phyloP scores from a whole-genome alignment of 2,888 invertebrate genomes.

The Epinotia nisella region DNA sequence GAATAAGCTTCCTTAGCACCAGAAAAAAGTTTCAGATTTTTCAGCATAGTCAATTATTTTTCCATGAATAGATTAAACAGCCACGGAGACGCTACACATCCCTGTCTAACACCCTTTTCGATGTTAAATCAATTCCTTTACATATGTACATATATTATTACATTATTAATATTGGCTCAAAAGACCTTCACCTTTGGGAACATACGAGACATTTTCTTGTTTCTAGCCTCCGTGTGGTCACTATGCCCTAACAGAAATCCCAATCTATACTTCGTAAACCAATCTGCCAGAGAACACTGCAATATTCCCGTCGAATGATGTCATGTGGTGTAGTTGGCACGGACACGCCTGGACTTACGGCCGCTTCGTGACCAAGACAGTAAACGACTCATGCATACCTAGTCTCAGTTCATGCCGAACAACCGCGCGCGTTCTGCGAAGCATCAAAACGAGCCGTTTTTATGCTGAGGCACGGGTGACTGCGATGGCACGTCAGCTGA shows the following conservation, averaged over 20 bases:
- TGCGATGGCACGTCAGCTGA: constrained; percentile 44
- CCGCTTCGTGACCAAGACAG: constrained; percentile 67
- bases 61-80: too few species aligned
- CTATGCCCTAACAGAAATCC: neutral
- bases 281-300: constrained; percentile 11
- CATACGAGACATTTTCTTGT: neutral
- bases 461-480: constrained; percentile 49
- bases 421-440: constrained; percentile 56
- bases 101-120: too few species aligned
- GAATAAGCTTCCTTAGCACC: too few species aligned
- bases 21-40: too few species aligned
- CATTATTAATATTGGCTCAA: neutral
- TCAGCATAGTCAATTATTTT: too few species aligned
- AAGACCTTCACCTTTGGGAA: neutral
- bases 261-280: constrained; percentile 7
- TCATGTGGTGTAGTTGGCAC: constrained; percentile 70
- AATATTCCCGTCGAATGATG: constrained; percentile 62
- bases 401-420: constrained; percentile 61
- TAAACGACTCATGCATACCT: constrained; percentile 67
- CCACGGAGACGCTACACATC: too few species aligned
- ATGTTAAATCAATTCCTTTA: too few species aligned
- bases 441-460: constrained; percentile 53
- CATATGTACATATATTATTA: too few species aligned
- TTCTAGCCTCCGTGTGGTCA: neutral
- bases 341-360: constrained; percentile 66